Evolutionary conservation across 2,113 vertebrate genomes (phyloP).

Genomic region (Toxostoma redivivum): DNA sequence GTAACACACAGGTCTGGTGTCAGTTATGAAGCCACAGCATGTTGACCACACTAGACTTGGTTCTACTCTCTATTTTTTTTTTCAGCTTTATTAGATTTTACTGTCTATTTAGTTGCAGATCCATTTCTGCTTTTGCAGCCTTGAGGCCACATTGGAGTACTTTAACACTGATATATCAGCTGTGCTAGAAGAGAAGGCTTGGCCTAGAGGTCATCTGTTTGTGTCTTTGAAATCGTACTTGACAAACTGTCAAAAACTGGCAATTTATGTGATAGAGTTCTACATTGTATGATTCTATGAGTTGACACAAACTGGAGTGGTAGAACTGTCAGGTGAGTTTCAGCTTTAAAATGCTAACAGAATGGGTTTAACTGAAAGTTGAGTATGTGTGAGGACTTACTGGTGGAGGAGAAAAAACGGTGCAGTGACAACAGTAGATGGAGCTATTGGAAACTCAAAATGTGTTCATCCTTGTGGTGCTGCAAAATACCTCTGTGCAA

Average conservation of each 20-base stretch:
- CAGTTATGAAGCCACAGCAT: background rate
- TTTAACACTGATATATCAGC: background rate
- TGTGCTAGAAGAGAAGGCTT: background rate
- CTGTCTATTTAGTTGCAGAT: background rate
- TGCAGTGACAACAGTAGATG: slow-evolving; percentile 43
- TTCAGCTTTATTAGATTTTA: background rate
- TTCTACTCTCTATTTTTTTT: background rate
- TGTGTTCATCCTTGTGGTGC: rapidly evolving
- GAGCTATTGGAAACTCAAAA: slow-evolving; percentile 33
- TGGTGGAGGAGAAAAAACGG: background rate
- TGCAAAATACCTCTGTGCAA: background rate
- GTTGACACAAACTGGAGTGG: background rate
- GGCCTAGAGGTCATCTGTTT: background rate
- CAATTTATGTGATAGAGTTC: background rate
- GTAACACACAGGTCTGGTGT: background rate
- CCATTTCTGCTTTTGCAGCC: background rate
- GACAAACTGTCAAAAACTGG: background rate
- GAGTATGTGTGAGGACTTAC: background rate
- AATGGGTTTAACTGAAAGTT: background rate
- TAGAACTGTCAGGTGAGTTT: background rate
- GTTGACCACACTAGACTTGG: background rate
- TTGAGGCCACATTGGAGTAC: background rate
- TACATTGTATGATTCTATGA: background rate
- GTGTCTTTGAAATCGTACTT: background rate
- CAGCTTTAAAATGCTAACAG: background rate